Conservation (phyloP, 2,888 invertebrate genomes). For the Ennomos quercinarius region DNA sequence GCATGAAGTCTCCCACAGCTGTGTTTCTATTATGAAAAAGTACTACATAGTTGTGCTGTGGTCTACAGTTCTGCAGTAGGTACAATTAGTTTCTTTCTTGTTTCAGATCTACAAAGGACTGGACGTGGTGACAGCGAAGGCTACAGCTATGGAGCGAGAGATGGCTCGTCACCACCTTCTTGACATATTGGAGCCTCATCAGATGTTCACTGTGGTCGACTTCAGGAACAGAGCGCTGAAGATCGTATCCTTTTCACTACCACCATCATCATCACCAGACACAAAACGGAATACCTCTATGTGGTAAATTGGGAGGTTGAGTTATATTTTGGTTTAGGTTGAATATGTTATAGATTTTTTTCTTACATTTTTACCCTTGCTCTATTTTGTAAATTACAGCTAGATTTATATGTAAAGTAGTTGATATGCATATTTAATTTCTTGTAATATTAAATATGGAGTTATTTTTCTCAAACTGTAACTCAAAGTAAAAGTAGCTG, state of each 20-base stretch:
- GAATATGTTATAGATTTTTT: too few relatives aligned
- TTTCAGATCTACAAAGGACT: constrained; percentile 96
- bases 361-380: too few relatives aligned
- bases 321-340: too few relatives aligned
- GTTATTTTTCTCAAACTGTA: too few relatives aligned
- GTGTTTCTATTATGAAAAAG: too few relatives aligned
- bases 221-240: constrained; percentile 92
- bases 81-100: constrained; percentile 31
- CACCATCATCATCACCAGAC: too few relatives aligned
- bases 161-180: constrained; percentile 94
- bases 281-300: not conserved
- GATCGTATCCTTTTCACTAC: constrained; percentile 90
- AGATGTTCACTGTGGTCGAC: constrained; percentile 92
- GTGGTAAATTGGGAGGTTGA: not conserved
- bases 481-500: too few relatives aligned
- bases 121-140: constrained; percentile 97
- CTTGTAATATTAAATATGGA: not conserved
- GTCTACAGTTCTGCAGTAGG: too few relatives aligned
- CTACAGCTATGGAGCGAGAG: constrained; percentile 91
- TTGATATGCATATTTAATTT: not conserved
- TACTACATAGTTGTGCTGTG: too few relatives aligned
- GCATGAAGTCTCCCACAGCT: too few relatives aligned
- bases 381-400: too few relatives aligned
- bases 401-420: not conserved
- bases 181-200: constrained; percentile 92